A percentile compares a stretch with the other conserved stretches of the same genome.
Evolutionary conservation across 2,113 vertebrate genomes (phyloP).

Genomic region (Lamprotornis superbus): DNA sequence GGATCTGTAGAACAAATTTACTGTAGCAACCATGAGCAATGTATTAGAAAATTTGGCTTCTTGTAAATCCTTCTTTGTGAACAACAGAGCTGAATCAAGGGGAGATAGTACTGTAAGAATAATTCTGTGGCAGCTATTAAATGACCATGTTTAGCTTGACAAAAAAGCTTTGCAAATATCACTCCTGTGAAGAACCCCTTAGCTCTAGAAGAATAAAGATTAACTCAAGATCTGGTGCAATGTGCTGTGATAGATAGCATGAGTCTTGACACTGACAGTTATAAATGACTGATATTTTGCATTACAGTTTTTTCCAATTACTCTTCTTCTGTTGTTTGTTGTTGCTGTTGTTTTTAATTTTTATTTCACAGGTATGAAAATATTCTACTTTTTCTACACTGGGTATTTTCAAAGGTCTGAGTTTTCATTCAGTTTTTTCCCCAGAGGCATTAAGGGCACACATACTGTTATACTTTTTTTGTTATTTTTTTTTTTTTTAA

Average conservation of each 20-base stretch:
- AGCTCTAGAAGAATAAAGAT: neutral
- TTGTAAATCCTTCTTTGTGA: neutral
- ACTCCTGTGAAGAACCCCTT: neutral
- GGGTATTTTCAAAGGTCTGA: neutral
- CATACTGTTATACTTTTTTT: neutral
- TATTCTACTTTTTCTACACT: neutral
- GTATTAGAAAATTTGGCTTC: neutral
- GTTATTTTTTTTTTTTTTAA: too few species aligned
- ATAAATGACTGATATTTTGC: neutral
- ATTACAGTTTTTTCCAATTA: neutral
- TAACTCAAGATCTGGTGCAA: neutral
- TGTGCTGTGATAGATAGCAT: neutral
- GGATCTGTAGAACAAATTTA: neutral
- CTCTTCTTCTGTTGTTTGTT: neutral
- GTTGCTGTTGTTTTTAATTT: neutral
- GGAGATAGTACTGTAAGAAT: neutral
- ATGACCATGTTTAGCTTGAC: neutral
- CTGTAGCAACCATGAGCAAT: neutral
- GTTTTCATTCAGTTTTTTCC: neutral
- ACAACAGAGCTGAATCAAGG: neutral
- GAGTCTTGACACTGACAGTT: neutral
- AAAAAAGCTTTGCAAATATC: neutral
- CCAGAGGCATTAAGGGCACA: neutral
- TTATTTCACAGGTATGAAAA: neutral
- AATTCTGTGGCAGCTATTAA: neutral